Base-by-base conservation (phyloP, 2,888 invertebrate species). In the Leptopilina drosophilae region DNA sequence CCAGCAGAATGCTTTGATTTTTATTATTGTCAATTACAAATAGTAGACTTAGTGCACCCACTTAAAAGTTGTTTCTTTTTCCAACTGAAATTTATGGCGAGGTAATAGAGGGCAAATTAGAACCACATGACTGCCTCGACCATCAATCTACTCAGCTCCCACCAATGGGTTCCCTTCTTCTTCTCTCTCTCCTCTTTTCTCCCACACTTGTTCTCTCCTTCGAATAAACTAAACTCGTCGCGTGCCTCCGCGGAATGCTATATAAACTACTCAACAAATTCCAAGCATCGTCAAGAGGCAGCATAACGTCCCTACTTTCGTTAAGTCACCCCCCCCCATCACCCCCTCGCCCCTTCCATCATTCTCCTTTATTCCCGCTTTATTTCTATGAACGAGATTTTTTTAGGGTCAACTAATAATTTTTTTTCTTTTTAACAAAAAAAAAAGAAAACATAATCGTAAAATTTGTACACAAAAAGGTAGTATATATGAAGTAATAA, bases 31-130 rank as follows among this genome's bases (percentile, higher is more conserved):
- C 26, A 20, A 53, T 26, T 12, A 7, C 33, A 33, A 33, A 33
- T 33, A 5, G 33, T 69, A 53, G 53, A 6, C 69, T 69, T 67
- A 26, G 67, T 49, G 3, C 26, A 82, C 81, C 82, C 84, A 78
- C 82, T 40, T 33, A 77, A 78, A 78, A 53, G 66, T 76, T 78
- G 87, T 88, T 88, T 86, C 82, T 88, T 88, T 88, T 86, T 83
- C 78, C 77, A 69, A 73, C 64, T 76, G 79, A 84, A 87, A 88
- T 88, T 88, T 87, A 88, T 87, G 86, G 86, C 84, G 83, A 84
- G 86, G 83, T 88, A 88, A 88, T 88, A 85, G 87, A 87, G 85
- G 86, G 87, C 86, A 87, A 88, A 88, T 88, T 88, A 87, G 87
- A 87, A 87, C 82, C 87, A 87, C 88, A 88, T 86, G 87, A 87